phyloP scores from a whole-genome alignment of 2,888 invertebrate species.

The Trichopria drosophilae region DNA sequence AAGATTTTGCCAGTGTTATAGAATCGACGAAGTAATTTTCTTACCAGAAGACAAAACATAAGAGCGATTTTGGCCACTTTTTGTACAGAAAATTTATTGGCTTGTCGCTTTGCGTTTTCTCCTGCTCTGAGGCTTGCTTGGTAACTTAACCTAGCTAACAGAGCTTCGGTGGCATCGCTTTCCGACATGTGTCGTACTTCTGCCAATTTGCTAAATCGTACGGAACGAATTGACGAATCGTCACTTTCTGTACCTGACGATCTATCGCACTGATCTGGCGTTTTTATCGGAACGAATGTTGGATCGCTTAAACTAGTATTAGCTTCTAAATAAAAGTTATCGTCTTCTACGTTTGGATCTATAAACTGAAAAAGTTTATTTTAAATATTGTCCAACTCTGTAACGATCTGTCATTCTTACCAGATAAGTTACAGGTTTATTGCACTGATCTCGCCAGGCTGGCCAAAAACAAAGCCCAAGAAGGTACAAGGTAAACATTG shows the following conservation, averaged over 20 bases:
- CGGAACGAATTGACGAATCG: constrained; percentile 82
- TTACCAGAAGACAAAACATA: constrained; percentile 82
- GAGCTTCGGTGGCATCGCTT: constrained; percentile 87
- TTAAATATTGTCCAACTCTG: constrained; percentile 8
- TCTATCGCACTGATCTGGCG: constrained; percentile 69
- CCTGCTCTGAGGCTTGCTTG: constrained; percentile 85
- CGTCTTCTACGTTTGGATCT: constrained; percentile 77
- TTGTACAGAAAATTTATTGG: constrained; percentile 74
- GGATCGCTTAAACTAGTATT: constrained; percentile 79
- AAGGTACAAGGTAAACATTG: constrained; percentile 90
- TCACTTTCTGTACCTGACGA: constrained; percentile 80
- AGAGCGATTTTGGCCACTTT: constrained; percentile 82
- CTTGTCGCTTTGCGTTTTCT: constrained; percentile 74
- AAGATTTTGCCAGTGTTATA: too few relatives aligned
- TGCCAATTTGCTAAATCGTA: constrained; percentile 88
- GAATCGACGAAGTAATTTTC: too few relatives aligned
- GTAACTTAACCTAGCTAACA: constrained; percentile 91
- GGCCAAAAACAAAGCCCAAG: constrained; percentile 86
- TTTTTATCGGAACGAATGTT: constrained; percentile 87
- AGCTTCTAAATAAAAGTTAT: constrained; percentile 74
- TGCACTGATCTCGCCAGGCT: constrained; percentile 87
- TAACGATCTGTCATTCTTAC: constrained; percentile 56
- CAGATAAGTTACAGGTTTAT: constrained; percentile 71
- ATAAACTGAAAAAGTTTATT: constrained; percentile 64
- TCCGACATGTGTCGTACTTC: constrained; percentile 89